Evolutionary conservation across 2,797 vertebrate genomes (phyloP).

Genomic region (Denticeps clupeoides): DNA sequence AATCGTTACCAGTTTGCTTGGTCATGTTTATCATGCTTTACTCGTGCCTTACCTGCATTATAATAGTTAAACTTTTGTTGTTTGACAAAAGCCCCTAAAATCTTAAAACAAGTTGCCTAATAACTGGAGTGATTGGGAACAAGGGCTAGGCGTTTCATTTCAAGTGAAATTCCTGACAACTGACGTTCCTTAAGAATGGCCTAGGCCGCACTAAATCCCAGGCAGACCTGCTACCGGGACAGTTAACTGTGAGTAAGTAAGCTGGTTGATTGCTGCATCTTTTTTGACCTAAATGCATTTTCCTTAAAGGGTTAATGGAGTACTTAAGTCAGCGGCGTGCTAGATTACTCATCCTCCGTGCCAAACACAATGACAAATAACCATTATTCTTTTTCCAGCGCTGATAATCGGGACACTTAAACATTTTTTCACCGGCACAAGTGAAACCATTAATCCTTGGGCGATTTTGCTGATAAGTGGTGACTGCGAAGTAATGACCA

Average conservation of each 20-base stretch:
- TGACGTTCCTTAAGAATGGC: no score
- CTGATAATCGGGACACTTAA: slow-evolving; percentile 99
- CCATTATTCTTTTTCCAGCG: slow-evolving; percentile 95
- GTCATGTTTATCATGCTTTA: no score
- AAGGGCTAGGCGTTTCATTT: no score
- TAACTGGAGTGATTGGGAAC: no score
- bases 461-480: slow-evolving; percentile 91
- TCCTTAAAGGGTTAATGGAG: slow-evolving; percentile 77
- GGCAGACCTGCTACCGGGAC: background rate
- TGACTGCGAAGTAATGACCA: slow-evolving; percentile 96
- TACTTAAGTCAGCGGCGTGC: slow-evolving; percentile 62
- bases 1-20: no score
- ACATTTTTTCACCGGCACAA: slow-evolving; percentile 92
- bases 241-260: slow-evolving; percentile 11
- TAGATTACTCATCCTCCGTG: slow-evolving; percentile 81
- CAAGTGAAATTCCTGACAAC: no score
- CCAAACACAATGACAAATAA: slow-evolving; percentile 98
- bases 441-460: slow-evolving; percentile 99
- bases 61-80: no score
- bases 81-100: no score
- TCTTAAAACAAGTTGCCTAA: no score
- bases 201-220: background rate
- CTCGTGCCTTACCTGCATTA: no score
- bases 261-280: slow-evolving; percentile 28
- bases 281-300: slow-evolving; percentile 43